These are phyloP conservation scores for Xiphydria camelus DNA, from an alignment of 2,888 invertebrate genomes.

Conservation along the genomic window DNA sequence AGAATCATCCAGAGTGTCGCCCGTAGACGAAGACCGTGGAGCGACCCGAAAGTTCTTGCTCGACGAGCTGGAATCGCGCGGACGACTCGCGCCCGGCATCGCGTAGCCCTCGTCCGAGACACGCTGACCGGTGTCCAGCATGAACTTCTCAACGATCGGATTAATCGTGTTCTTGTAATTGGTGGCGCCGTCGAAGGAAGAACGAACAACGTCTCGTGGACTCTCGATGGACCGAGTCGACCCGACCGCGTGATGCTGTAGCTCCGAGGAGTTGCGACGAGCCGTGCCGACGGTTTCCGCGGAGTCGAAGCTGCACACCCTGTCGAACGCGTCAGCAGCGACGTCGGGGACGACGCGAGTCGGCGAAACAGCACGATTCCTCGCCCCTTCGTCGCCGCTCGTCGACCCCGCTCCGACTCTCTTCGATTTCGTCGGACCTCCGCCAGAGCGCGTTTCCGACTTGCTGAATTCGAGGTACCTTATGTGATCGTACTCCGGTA, in stretches of 20 bases:
- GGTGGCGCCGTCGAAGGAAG: conserved; percentile 5
- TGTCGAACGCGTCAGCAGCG: background rate
- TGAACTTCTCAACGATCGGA: conserved; percentile 13
- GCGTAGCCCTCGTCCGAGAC: conserved; percentile 1
- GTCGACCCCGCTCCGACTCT: background rate
- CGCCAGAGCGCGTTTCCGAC: background rate
- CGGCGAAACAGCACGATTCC: background rate
- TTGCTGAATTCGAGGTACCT: conserved; percentile 9
- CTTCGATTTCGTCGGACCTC: background rate
- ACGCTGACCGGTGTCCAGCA: conserved; percentile 10
- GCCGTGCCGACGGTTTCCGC: background rate
- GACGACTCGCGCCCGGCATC: background rate
- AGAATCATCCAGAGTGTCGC: conserved; percentile 7
- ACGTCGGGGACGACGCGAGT: background rate
- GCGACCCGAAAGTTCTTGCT: conserved; percentile 3
- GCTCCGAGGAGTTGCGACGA: no score
- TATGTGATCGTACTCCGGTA: conserved; percentile 11
- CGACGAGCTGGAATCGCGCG: background rate
- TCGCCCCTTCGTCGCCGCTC: background rate
- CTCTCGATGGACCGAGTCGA: background rate
- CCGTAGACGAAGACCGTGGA: background rate
- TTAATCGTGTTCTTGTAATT: conserved; percentile 16
- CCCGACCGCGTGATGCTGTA: background rate
- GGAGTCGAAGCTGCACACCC: background rate
- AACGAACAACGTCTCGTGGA: background rate